Base-by-base conservation (phyloP, 2,888 invertebrate species). In the Drosophila affinis region DNA sequence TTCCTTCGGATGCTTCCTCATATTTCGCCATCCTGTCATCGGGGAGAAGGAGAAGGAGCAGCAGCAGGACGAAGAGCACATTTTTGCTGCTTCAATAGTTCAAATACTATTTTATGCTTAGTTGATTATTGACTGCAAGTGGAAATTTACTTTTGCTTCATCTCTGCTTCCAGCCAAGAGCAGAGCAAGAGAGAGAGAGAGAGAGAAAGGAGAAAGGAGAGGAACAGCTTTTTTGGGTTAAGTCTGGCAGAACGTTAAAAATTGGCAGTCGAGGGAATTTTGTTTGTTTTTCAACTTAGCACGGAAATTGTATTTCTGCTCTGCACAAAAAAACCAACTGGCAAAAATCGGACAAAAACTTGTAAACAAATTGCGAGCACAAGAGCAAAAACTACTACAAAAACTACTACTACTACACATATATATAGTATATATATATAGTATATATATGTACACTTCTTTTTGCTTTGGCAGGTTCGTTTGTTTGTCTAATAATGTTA, bases 101-200 rank as follows among this genome's bases (percentile, higher is more conserved):
- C 85, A 84, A 84, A 85, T 84, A 80, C 82, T 86, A 86, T 86
- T 86, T 85, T 85, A 85, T 84, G 87, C 82, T 84, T 86, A 84
- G 85, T 84, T 85, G 87, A 85, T 85, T 85, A 85, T 86, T 81
- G 86, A 86, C 85, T 85, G 82, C 83, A 85, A 85, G 85, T 81
- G 83, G 83, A 84, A 85, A 85, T 81, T 83, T 84, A 80, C 80
- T 81, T 79, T 75, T 83, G 71, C 65, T 69, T 48, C 56, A 57
- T 39, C 64, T 21, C 21, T 21, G 4, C 24, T 57, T 39, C 57
- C 39, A 39, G 14, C 39, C 39, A 39, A 39, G 73, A 76, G 60
- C 65, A 67, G 62, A 62, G 51, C 21, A 45, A 57, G 55, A 1
- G 12, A 14, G 14, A 21, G 21, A 21, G 21, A 21, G 21, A 21